phyloP scores from a whole-genome alignment of 2,888 invertebrate genomes.

The Agrotis ipsilon region DNA sequence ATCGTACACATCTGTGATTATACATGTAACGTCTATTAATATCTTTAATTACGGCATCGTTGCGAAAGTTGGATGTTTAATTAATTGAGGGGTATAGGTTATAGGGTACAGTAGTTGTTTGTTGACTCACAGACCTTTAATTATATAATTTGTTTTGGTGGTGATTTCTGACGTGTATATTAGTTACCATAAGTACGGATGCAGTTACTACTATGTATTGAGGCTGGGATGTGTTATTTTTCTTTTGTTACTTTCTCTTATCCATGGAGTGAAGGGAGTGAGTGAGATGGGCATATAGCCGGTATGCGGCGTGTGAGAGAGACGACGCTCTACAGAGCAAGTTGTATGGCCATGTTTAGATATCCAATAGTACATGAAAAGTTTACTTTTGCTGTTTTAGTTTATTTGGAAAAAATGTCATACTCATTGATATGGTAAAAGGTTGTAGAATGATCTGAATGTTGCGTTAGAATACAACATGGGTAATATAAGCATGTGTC shows the following conservation, averaged over 20 bases:
- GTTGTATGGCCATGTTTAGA: slow-evolving; percentile 74
- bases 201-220: slow-evolving; percentile 75
- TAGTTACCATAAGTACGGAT: slow-evolving; percentile 70
- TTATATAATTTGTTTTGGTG: slow-evolving; percentile 51
- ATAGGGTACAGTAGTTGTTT: slow-evolving; percentile 77
- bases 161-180: slow-evolving; percentile 54
- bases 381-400: slow-evolving; percentile 75
- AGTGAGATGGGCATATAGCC: slow-evolving; percentile 77
- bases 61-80: slow-evolving; percentile 70
- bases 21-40: slow-evolving; percentile 71
- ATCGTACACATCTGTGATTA: slow-evolving; percentile 66
- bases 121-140: slow-evolving; percentile 70
- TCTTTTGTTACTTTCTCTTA: slow-evolving; percentile 91
- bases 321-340: slow-evolving; percentile 81
- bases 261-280: slow-evolving; percentile 88
- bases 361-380: slow-evolving; percentile 74
- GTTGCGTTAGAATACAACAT: slow-evolving; percentile 10
- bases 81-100: slow-evolving; percentile 77
- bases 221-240: slow-evolving; percentile 86
- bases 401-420: slow-evolving; percentile 59
- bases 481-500: neutral
- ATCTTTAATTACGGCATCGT: slow-evolving; percentile 70
- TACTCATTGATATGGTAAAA: slow-evolving; percentile 1
- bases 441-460: slow-evolving; percentile 6
- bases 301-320: slow-evolving; percentile 72